Evolutionary conservation across 1,140 invertebrate genomes (phyloP), one percentile per base, ranked within the genome.

Genomic region (Philotrypesis tridentata): DNA sequence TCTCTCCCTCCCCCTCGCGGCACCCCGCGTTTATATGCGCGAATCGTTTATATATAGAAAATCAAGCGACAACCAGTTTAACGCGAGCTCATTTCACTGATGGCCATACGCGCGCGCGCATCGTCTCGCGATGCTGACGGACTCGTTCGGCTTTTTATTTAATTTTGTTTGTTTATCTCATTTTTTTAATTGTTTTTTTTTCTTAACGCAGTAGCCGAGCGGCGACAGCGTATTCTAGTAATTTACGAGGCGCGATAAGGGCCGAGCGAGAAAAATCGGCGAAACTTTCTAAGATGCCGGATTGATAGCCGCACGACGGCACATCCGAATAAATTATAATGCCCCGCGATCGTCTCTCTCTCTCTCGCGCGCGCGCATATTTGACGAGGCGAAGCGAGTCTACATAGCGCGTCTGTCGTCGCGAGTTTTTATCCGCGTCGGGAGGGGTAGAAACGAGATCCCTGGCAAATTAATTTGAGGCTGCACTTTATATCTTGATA

Each of bases 241-340:
- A 80, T 80, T 80, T 73, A 65, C 70, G n/a, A 37, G 48, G 40
- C 23, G 12, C n/a, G 31, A 80, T 73, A 61, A 70, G 37, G 17
- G 65, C 27, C n/a, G 23, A n/a, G n/a, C n/a, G 67, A 27, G 21
- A 55, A 25, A 33, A 33, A 71, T n/a, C 8, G n/a, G 25, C 17
- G 23, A 6, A 17, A 37, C 78, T 80, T 80, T 80, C 78, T 73
- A 80, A 80, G 48, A 33, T 80, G 40, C 37, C 78, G 2, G 72
- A 23, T 25, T 17, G 55, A 73, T 63, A 43, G 65, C 14, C 17
- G 43, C 4, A 21, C 43, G 37, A 40, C 8, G 37, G 43, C 43
- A 17, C 43, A 48, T 48, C 43, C 43, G 43, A 48, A 48, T 48
- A 48, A 48, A 48, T 48, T 48, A 48, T 17, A 48, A 37, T 5